Evolutionary conservation across 1,140 invertebrate genomes (phyloP), one percentile per base, ranked within the genome.

Genomic region (Drosophila paulistorum): DNA sequence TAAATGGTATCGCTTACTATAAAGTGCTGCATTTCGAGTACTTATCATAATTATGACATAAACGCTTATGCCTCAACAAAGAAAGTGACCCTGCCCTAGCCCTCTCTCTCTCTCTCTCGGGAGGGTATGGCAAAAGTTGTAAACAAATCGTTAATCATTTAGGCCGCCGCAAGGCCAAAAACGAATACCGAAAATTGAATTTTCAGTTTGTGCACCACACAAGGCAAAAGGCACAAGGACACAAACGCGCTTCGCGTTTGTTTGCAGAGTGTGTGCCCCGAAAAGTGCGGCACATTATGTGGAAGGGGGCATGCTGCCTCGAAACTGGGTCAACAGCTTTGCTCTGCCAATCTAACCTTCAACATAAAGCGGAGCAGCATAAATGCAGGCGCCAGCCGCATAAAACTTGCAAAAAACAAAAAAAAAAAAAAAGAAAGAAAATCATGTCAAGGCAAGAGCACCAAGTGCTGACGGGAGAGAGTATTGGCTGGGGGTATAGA

Each of bases 311-410:
- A 11, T 10, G 26, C n/a, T 57, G 57, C 20, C 20, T 58, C 23
- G 9, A 60, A 82, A 89, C 68, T 87, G 73, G 84, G 85, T 84
- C 80, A 84, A 80, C 74, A 71, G 74, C n/a, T 41, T 13, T 57
- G 37, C 20, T 65, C 68, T 68, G 57, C 48, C 63, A 51, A 20
- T 30, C 77, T 89, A 89, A 89, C 84, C 84, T 89, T 89, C 84
- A 89, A 65, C 84, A 89, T 89, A 74, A 84, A 81, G 58, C 71
- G 80, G 77, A 89, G 84, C 81, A 89, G 80, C 84, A 89, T 83
- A 89, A 87, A 74, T 89, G 80, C 83, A 71, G 79, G 73, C 76
- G 70, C 83, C 37, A 11, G 37, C 37, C 37, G 37, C 37, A 77
- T 68, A 65, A 80, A 86, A 79, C 72, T 61, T 65, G 48, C 45